Conservation (phyloP, 1,140 invertebrate species). For the Macrocentrus cingulum region DNA sequence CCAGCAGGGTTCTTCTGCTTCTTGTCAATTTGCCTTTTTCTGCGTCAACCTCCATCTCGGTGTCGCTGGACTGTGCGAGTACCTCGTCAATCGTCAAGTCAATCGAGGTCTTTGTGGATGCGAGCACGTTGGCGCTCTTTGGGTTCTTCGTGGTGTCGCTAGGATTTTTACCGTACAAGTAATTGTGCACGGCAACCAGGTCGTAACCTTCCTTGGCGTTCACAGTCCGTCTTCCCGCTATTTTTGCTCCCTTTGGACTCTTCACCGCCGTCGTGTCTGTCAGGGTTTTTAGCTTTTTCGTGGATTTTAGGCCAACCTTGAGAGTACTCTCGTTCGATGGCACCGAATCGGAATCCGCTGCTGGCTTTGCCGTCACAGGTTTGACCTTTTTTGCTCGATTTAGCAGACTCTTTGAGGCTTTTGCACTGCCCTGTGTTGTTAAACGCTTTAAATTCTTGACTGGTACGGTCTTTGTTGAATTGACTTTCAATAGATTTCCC, state of each 20-base stretch:
- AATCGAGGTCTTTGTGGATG: constrained; percentile 46
- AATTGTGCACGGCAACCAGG: too few species aligned
- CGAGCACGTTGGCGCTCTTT: too few species aligned
- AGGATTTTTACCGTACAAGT: too few species aligned
- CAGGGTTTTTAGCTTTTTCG: constrained; percentile 34
- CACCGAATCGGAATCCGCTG: constrained; percentile 23
- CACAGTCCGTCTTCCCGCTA: too few species aligned
- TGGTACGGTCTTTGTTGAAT: constrained; percentile 46
- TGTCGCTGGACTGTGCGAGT: constrained; percentile 51
- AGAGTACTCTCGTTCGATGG: not conserved
- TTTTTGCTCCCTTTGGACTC: constrained; percentile 27
- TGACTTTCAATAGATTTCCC: constrained; percentile 48
- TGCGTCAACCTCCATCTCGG: constrained; percentile 32
- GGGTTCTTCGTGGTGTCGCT: too few species aligned
- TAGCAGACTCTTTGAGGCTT: constrained; percentile 47
- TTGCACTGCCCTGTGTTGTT: constrained; percentile 31
- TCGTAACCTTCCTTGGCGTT: too few species aligned
- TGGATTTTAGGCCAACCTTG: constrained; percentile 42
- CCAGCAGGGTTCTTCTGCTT: constrained; percentile 38
- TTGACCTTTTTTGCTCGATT: constrained; percentile 44
- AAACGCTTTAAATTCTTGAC: constrained; percentile 46
- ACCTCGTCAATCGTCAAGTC: constrained; percentile 55
- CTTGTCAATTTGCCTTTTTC: constrained; percentile 40
- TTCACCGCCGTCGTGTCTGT: constrained; percentile 29
- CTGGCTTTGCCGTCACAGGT: constrained; percentile 21